Evolutionary conservation across 2,888 invertebrate genomes (phyloP).

Genomic region (Pseudococcus viburni): DNA sequence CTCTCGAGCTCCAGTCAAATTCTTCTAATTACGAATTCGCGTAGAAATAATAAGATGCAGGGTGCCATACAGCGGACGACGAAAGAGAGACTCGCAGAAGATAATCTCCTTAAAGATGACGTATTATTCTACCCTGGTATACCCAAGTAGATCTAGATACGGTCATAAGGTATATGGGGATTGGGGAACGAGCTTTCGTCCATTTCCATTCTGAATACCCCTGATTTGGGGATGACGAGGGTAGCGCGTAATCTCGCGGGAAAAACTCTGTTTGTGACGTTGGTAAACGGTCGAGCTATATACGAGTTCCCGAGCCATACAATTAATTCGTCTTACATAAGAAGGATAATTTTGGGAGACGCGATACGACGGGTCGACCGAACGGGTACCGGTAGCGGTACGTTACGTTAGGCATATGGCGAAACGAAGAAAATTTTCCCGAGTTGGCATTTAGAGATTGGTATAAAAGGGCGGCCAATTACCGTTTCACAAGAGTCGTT

Average conservation of each 20-base stretch:
- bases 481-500: background rate
- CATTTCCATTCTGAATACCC: background rate
- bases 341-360: background rate
- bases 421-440: background rate
- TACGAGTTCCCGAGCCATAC: background rate
- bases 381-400: background rate
- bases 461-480: background rate
- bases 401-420: background rate
- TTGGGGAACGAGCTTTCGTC: background rate
- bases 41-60: background rate
- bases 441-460: conserved; percentile 11
- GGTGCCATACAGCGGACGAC: too few species aligned
- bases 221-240: background rate
- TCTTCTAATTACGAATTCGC: too few species aligned
- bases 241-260: background rate
- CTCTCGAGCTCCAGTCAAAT: background rate
- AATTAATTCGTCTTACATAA: background rate
- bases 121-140: too few species aligned
- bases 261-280: background rate
- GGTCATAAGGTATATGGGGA: too few species aligned
- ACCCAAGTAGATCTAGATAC: too few species aligned
- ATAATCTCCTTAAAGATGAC: too few species aligned
- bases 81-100: too few species aligned
- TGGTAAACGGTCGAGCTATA: background rate
- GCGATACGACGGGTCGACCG: background rate